Conservation (phyloP, 2,888 invertebrate genomes). For the Dimorphilus gyrociliatus region DNA sequence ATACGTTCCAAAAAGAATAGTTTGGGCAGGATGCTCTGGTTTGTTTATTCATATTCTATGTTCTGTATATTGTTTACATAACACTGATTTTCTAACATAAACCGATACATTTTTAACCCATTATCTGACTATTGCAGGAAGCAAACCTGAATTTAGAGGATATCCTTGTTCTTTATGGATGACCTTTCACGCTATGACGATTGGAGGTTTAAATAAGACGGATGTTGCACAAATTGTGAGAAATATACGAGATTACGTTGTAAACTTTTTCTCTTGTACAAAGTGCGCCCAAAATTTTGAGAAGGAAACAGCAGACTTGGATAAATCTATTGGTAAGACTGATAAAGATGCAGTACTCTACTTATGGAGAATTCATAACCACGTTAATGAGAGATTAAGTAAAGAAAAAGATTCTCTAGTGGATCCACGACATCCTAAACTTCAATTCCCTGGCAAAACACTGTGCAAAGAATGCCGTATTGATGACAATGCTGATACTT, state of each 20-base stretch:
- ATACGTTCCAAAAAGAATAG: too few species aligned
- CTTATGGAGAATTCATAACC: constrained; percentile 80
- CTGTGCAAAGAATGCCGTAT: constrained; percentile 46
- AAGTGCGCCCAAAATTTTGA: constrained; percentile 78
- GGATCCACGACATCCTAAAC: constrained; percentile 71
- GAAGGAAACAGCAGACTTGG: constrained; percentile 56
- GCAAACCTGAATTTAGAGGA: constrained; percentile 55
- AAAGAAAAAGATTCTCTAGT: constrained; percentile 64
- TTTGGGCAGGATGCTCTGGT: too few species aligned
- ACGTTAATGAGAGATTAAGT: constrained; percentile 69
- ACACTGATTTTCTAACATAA: too few species aligned
- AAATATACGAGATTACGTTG: constrained; percentile 71
- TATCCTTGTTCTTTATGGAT: constrained; percentile 92
- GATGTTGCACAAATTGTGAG: constrained; percentile 45
- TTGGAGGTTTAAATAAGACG: constrained; percentile 29
- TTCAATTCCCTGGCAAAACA: constrained; percentile 57
- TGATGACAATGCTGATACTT: neutral
- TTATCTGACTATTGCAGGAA: too few species aligned
- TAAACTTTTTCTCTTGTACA: constrained; percentile 78
- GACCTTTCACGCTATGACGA: constrained; percentile 75
- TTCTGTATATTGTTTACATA: too few species aligned
- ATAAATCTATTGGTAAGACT: constrained; percentile 45
- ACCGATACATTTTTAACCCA: too few species aligned
- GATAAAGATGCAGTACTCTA: constrained; percentile 54
- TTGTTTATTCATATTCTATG: too few species aligned